These are phyloP conservation scores for Sinopyrophorus schimmeli DNA, from an alignment of 2,888 invertebrate species.

Conservation along the genomic window DNA sequence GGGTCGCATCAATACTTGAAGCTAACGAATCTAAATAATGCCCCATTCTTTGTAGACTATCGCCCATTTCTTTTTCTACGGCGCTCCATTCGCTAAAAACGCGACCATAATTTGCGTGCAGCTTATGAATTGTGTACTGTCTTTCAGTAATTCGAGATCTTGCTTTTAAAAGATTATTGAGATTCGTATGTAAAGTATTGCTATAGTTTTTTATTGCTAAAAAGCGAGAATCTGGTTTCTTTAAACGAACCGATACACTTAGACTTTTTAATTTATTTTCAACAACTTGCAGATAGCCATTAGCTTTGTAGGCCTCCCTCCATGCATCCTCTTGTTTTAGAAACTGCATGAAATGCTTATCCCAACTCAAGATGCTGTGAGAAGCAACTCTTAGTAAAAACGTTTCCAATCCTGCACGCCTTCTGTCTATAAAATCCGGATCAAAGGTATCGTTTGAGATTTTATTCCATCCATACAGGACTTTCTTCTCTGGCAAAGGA, in stretches of 20 bases:
- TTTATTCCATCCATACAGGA: constrained; percentile 78
- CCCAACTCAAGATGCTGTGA: constrained; percentile 73
- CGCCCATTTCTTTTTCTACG: constrained; percentile 78
- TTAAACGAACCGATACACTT: constrained; percentile 73
- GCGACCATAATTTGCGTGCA: constrained; percentile 80
- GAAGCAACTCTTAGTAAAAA: constrained; percentile 76
- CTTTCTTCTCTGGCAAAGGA: constrained; percentile 79
- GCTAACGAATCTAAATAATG: constrained; percentile 62
- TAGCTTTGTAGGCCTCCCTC: constrained; percentile 76
- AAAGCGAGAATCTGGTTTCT: constrained; percentile 73
- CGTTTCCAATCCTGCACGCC: constrained; percentile 80
- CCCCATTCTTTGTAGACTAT: constrained; percentile 72
- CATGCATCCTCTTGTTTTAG: constrained; percentile 78
- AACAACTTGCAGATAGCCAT: constrained; percentile 73
- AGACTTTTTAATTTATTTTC: constrained; percentile 78
- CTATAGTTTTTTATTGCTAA: constrained; percentile 77
- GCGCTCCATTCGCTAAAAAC: constrained; percentile 86
- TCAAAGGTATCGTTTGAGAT: constrained; percentile 77
- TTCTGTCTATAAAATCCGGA: constrained; percentile 82
- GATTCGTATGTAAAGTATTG: constrained; percentile 67
- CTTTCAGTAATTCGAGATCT: constrained; percentile 74
- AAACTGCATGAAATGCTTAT: constrained; percentile 77
- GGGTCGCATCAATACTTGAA: constrained; percentile 67
- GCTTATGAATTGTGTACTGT: constrained; percentile 74
- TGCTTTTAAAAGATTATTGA: constrained; percentile 63